Base-by-base conservation (phyloP, 2,797 vertebrate genomes). In the Anolis apletophallus region DNA sequence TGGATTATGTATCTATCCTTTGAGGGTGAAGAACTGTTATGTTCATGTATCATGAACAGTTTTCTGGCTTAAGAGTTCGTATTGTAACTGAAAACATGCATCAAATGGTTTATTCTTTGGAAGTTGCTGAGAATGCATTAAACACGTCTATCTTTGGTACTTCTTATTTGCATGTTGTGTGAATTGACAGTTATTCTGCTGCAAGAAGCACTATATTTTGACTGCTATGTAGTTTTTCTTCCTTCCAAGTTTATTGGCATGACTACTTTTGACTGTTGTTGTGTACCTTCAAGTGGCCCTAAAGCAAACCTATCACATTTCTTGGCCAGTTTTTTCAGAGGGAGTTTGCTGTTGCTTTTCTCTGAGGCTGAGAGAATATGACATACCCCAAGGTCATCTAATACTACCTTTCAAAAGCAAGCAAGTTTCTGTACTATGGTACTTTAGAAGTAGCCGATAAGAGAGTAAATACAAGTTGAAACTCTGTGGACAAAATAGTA, bases 81-180 rank as follows among this genome's bases (percentile, higher is more conserved):
- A 23, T 19, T 13, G 4, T 32, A 67, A 52, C 54, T 7, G 36
- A n/a, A 55, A 64, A 14, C n/a, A 64, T 61, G 68, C 2, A 52
- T 64, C 19, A 85, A 11, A 8, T 72, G 12, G 29, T 85, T 71
- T 36, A 40, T 26, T 61, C 26, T 52, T 12, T 85, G 36, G 68
- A 50, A 82, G 50, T n/a, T 69, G 74, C 64, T 85, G 32, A 85
- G 5, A 9, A 29, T 73, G 77, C 17, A 61, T 73, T 59, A 57
- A 80, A 17, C 76, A 59, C 57, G 1, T 69, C 52, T 79, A 16
- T 26, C 1, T 80, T 64, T 64, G 29, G 55, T 29, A 59, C 55
- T 69, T 68, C 73, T 87, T 34, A 85, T 94, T 94, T 93, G 89
- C 91, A 86, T 91, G 68, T 32, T n/a, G 86, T 76, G 52, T 85